A percentile compares a stretch with the other conserved stretches of the same genome.
Conservation (phyloP, 2,113 vertebrate genomes). For the Silurus meridionalis region DNA sequence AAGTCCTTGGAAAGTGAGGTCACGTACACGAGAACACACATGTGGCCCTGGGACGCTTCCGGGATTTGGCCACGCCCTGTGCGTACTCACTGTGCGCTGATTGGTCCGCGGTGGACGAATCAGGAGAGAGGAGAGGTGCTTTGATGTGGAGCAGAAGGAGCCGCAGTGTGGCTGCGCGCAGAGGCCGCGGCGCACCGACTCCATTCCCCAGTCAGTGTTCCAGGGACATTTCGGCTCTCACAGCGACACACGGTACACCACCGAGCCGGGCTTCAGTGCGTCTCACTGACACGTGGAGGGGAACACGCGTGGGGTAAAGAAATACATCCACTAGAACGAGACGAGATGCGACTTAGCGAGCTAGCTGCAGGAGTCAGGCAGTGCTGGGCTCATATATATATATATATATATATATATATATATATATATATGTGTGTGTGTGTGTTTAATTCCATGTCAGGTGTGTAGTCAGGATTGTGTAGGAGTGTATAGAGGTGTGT, state of each 20-base stretch:
- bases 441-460: too few relatives aligned
- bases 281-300: too few relatives aligned
- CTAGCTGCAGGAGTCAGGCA: not conserved
- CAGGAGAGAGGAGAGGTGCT: not conserved
- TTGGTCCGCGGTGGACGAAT: not conserved
- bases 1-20: not conserved
- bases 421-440: too few relatives aligned
- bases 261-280: too few relatives aligned
- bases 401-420: not conserved
- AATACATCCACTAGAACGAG: not conserved
- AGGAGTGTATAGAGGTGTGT: too few relatives aligned
- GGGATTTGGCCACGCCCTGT: not conserved
- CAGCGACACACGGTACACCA: not conserved
- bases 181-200: not conserved
- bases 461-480: too few relatives aligned
- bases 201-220: not conserved
- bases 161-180: not conserved
- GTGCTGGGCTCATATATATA: not conserved
- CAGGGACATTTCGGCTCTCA: too few relatives aligned
- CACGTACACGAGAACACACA: not conserved
- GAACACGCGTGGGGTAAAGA: not conserved
- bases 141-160: slow-evolving; percentile 16
- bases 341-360: not conserved
- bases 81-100: not conserved
- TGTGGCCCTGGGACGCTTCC: not conserved